Evolutionary conservation across 2,888 invertebrate genomes (phyloP).

Genomic region (Oligia strigilis): DNA sequence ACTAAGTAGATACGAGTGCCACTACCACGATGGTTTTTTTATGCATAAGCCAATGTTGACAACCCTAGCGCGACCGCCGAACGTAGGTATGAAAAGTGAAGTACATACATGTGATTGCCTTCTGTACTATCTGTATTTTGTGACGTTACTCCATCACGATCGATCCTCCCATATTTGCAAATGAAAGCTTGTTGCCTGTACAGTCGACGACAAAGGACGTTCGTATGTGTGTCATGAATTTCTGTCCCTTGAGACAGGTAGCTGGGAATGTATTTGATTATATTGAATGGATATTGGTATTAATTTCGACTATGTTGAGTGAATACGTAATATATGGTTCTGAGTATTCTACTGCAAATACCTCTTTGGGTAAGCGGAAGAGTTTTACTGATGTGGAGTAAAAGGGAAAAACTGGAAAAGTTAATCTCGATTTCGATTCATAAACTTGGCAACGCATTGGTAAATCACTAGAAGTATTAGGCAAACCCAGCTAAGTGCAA

Average conservation of each 20-base stretch:
- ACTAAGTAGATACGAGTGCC: too few species aligned
- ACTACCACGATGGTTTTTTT: too few species aligned
- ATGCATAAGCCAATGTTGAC: too few species aligned
- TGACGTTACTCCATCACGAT: slow-evolving; percentile 54
- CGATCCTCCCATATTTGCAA: slow-evolving; percentile 61
- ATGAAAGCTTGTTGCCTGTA: slow-evolving; percentile 49
- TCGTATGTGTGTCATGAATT: slow-evolving; percentile 50
- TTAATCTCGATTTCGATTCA: neutral
- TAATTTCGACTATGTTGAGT: slow-evolving; percentile 46
- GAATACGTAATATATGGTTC: slow-evolving; percentile 20
- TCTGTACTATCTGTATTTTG: too few species aligned
- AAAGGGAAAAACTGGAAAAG: neutral
- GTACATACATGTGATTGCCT: too few species aligned
- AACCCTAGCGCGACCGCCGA: too few species aligned
- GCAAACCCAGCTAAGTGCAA: neutral
- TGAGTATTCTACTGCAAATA: neutral
- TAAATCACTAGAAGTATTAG: neutral
- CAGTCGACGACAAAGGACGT: slow-evolving; percentile 43
- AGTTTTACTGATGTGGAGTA: neutral
- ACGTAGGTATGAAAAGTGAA: too few species aligned
- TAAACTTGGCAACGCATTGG: neutral
- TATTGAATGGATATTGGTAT: slow-evolving; percentile 53
- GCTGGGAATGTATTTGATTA: slow-evolving; percentile 53
- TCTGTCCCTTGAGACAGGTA: slow-evolving; percentile 43
- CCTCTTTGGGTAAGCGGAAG: neutral